Conservation (phyloP, 2,888 invertebrate species). For the Eristalis pertinax region DNA sequence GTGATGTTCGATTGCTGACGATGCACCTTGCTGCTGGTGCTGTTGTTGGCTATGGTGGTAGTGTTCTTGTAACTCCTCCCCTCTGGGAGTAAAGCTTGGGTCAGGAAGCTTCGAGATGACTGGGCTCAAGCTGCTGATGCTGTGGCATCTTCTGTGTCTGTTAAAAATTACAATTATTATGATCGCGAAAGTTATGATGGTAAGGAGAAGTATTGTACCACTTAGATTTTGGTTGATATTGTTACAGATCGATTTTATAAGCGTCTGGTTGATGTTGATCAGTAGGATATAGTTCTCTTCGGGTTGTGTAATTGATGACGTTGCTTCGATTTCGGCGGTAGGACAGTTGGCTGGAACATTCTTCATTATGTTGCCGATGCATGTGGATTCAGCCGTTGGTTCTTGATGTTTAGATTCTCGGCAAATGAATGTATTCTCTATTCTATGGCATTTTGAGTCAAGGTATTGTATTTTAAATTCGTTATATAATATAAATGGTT, state of each 20-base stretch:
- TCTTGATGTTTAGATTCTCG: neutral
- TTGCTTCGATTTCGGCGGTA: too few species aligned
- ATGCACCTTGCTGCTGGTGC: too few species aligned
- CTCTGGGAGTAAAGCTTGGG: too few species aligned
- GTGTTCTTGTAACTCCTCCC: too few species aligned
- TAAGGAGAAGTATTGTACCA: neutral
- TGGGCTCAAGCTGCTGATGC: too few species aligned
- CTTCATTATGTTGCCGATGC: neutral
- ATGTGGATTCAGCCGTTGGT: neutral
- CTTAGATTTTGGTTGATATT: neutral
- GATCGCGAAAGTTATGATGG: neutral
- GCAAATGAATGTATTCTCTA: neutral
- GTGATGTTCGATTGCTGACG: too few species aligned
- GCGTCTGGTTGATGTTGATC: neutral
- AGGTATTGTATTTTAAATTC: neutral
- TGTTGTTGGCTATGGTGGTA: too few species aligned
- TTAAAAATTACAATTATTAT: too few species aligned
- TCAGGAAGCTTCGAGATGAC: too few species aligned
- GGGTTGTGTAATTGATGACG: too few species aligned
- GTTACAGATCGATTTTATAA: neutral
- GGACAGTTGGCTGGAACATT: neutral
- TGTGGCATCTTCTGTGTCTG: too few species aligned
- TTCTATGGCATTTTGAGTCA: neutral
- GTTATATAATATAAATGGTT: neutral
- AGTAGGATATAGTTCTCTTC: neutral